Conservation (phyloP, 1,140 invertebrate genomes). For the Oedothorax gibbosus region DNA sequence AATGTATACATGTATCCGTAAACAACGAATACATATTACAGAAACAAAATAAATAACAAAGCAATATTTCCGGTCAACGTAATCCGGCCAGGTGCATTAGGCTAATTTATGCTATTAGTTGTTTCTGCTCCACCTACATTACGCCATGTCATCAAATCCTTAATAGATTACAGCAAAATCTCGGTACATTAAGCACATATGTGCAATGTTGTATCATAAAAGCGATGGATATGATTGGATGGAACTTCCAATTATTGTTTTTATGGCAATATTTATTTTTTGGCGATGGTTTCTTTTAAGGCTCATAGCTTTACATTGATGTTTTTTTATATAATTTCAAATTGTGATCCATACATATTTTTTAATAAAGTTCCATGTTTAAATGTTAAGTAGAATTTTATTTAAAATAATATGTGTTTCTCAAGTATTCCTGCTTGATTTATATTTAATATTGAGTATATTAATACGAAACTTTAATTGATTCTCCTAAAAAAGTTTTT, state of each 20-base stretch:
- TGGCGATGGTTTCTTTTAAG: not conserved
- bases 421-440: too few species aligned
- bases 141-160: not conserved
- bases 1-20: too few species aligned
- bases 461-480: too few species aligned
- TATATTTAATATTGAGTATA: too few species aligned
- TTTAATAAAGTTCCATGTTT: too few species aligned
- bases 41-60: too few species aligned
- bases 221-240: slow-evolving; percentile 8
- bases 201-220: slow-evolving; percentile 23
- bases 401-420: too few species aligned
- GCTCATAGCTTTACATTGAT: not conserved
- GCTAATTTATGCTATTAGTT: slow-evolving; percentile 7
- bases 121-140: not conserved
- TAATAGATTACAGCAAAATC: slow-evolving; percentile 21
- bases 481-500: too few species aligned
- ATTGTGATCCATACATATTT: too few species aligned
- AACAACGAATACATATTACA: too few species aligned
- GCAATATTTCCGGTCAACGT: not conserved
- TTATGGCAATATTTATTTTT: not conserved
- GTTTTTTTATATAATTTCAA: too few species aligned
- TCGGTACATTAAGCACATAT: slow-evolving; percentile 32
- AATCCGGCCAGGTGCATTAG: slow-evolving; percentile 10
- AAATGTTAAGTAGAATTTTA: too few species aligned
- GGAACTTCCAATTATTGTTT: not conserved